phyloP scores from a whole-genome alignment of 2,888 invertebrate genomes.

The Phaedon cochleariae region DNA sequence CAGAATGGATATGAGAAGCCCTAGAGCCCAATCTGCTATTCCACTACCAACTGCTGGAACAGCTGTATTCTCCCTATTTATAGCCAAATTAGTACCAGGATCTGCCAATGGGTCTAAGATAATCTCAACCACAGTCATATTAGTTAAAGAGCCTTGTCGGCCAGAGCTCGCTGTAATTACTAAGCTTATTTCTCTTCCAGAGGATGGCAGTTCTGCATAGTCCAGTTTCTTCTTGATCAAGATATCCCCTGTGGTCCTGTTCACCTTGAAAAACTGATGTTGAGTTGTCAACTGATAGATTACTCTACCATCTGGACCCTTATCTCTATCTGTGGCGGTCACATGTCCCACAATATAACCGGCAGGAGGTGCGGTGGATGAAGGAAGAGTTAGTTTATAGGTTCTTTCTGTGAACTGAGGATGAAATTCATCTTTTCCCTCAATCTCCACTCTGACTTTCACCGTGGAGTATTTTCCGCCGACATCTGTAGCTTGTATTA shows the following conservation, averaged over 20 bases:
- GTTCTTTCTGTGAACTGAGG: slow-evolving; percentile 91
- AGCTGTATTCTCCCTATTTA: slow-evolving; percentile 62
- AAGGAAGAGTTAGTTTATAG: slow-evolving; percentile 80
- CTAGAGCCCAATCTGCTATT: slow-evolving; percentile 87
- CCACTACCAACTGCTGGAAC: slow-evolving; percentile 73
- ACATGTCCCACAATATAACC: slow-evolving; percentile 90
- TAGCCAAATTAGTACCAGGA: slow-evolving; percentile 70
- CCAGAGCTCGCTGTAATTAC: slow-evolving; percentile 92
- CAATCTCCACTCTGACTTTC: slow-evolving; percentile 85
- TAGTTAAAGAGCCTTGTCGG: slow-evolving; percentile 83
- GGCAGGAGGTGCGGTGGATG: slow-evolving; percentile 72
- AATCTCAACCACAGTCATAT: slow-evolving; percentile 87
- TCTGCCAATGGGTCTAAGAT: slow-evolving; percentile 75
- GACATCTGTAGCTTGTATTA: slow-evolving; percentile 83
- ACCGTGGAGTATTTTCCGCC: slow-evolving; percentile 85
- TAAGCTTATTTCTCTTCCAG: slow-evolving; percentile 78
- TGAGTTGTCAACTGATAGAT: slow-evolving; percentile 88
- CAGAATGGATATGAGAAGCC: slow-evolving; percentile 83
- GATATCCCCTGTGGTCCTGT: slow-evolving; percentile 87
- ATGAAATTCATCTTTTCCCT: slow-evolving; percentile 92
- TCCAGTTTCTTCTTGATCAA: slow-evolving; percentile 83
- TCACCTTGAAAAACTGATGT: slow-evolving; percentile 87
- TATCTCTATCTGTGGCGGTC: slow-evolving; percentile 89
- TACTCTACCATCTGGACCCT: slow-evolving; percentile 91
- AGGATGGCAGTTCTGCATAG: slow-evolving; percentile 69